These are phyloP conservation scores for Erpornis zantholeuca DNA, from an alignment of 2,113 vertebrate genomes.

Conservation along the genomic window DNA sequence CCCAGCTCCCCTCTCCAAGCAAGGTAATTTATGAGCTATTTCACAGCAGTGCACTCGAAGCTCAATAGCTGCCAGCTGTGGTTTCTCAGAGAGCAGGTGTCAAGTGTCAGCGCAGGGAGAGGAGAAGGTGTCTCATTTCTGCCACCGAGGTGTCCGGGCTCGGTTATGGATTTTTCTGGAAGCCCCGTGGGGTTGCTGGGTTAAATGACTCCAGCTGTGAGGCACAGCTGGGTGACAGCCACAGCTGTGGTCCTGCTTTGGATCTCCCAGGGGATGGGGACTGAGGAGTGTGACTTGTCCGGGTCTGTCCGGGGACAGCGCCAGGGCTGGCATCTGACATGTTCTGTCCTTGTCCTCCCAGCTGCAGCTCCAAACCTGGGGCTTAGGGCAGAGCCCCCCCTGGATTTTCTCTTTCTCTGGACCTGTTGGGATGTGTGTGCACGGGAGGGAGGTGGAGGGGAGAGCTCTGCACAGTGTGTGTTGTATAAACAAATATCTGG, in stretches of 20 bases:
- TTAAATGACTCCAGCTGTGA: not conserved
- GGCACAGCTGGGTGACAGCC: not conserved
- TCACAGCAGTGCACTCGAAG: not conserved
- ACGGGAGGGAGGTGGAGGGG: not conserved
- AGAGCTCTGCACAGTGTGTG: not conserved
- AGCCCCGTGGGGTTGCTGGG: not conserved
- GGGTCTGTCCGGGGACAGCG: not conserved
- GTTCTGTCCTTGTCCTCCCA: not conserved
- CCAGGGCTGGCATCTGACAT: fast-evolving
- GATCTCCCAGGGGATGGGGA: not conserved
- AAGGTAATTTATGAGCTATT: not conserved
- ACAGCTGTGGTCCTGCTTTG: not conserved
- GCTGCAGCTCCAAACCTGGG: not conserved
- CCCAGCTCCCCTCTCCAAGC: not conserved
- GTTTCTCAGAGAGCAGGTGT: conserved; percentile 8
- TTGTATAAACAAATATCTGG: conserved; percentile 44
- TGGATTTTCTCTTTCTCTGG: not conserved
- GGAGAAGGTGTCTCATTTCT: not conserved
- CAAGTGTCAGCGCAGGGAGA: not conserved
- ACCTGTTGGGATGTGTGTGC: not conserved
- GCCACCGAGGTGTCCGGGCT: not conserved
- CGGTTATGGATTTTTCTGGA: not conserved
- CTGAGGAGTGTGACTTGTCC: not conserved
- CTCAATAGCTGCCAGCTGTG: conserved; percentile 13
- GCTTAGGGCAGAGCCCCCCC: not conserved